A percentile compares a stretch with the other conserved stretches of the same genome.
phyloP scores from a whole-genome alignment of 2,888 invertebrate species.

The Hedya salicella region DNA sequence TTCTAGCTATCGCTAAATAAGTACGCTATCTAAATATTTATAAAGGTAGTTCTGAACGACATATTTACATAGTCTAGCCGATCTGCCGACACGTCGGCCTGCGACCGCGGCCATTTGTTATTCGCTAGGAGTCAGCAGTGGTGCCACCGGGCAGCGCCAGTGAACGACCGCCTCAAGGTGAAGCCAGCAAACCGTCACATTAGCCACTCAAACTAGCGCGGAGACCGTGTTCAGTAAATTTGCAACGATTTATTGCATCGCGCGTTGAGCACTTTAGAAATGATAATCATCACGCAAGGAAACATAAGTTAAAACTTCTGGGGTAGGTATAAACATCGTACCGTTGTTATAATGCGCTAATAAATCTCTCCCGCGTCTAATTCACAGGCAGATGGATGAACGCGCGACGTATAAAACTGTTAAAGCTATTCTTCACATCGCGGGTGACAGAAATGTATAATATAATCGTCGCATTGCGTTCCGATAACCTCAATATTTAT shows the following conservation, averaged over 20 bases:
- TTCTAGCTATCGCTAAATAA: conserved; percentile 38
- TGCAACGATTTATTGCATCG: conserved; percentile 25
- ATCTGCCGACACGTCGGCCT: conserved; percentile 8
- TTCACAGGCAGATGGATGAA: background rate
- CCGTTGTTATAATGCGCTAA: conserved; percentile 26
- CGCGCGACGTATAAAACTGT: conserved; percentile 2
- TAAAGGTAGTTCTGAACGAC: conserved; percentile 29
- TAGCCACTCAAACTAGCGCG: conserved; percentile 7
- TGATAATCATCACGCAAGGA: conserved; percentile 30
- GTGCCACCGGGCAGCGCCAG: conserved; percentile 1
- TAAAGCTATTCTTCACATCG: conserved; percentile 15
- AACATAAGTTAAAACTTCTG: conserved; percentile 27
- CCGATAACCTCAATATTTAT: conserved; percentile 36
- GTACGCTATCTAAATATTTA: conserved; percentile 41
- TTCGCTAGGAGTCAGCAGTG: background rate
- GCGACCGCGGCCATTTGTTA: conserved; percentile 2
- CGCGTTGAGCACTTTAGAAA: conserved; percentile 8
- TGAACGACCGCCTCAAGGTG: conserved; percentile 38
- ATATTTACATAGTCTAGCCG: conserved; percentile 26
- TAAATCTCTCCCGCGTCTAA: conserved; percentile 19
- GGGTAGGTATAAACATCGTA: conserved; percentile 29
- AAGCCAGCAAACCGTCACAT: conserved; percentile 19
- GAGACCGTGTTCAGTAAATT: conserved; percentile 4
- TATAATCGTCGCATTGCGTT: conserved; percentile 9
- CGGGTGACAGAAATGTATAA: conserved; percentile 30